Evolutionary conservation across 2,888 invertebrate species (phyloP).

Genomic region (Cheilosia grossa): DNA sequence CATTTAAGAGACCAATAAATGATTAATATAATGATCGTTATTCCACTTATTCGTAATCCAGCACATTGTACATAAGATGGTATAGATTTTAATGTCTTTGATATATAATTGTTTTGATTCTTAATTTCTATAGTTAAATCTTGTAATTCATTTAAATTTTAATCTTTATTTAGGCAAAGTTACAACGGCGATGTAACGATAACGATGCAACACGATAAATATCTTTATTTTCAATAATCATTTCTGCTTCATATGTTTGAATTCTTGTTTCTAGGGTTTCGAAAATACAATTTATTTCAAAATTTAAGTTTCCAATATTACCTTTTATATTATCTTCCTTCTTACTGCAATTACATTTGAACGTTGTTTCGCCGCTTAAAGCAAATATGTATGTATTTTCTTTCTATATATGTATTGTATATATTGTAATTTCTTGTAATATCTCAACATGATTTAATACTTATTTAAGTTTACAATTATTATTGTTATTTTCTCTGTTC

Average conservation of each 20-base stretch:
- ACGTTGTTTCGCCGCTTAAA: slow-evolving; percentile 19
- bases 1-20: slow-evolving; percentile 12
- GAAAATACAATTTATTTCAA: background rate
- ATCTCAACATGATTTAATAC: slow-evolving; percentile 1
- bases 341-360: slow-evolving; percentile 14
- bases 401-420: too few species aligned
- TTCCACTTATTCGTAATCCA: background rate
- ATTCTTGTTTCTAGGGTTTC: background rate
- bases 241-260: too few species aligned
- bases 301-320: slow-evolving; percentile 8
- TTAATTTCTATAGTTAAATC: too few species aligned
- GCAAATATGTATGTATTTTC: slow-evolving; percentile 17
- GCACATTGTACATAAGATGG: background rate
- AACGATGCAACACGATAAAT: too few species aligned
- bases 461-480: background rate
- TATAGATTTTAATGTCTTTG: background rate
- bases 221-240: slow-evolving; percentile 10
- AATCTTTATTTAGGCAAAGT: too few species aligned
- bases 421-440: slow-evolving; percentile 3
- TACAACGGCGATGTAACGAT: too few species aligned
- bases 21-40: background rate
- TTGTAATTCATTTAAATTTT: too few species aligned
- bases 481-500: slow-evolving; percentile 16
- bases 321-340: background rate
- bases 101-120: too few species aligned